Evolutionary conservation across 2,797 vertebrate species (phyloP), one percentile per base, ranked within the genome.

Genomic region (Phoebastria nigripes): DNA sequence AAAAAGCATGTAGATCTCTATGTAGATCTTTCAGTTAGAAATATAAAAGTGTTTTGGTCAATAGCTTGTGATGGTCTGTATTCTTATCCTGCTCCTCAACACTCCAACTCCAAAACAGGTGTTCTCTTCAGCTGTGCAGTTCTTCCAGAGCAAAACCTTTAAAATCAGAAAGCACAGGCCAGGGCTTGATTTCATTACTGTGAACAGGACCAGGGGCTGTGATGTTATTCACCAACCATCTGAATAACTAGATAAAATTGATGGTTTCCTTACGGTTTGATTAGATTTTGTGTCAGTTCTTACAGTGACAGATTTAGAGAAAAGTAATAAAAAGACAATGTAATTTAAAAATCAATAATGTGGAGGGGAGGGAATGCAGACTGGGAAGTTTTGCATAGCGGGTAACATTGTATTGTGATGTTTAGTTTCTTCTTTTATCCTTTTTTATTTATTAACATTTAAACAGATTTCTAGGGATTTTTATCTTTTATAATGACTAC

Each of bases 311-410:
- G 93, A 97, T 97, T 94, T 82, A 87, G 82, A 87, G 91, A 93
- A 96, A 97, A 96, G 71, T 94, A 96, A 96, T 95, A 96, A 97
- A 97, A 96, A 94, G 92, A 94, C 94, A 96, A 95, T 94, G 91
- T 93, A 96, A 97, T 97, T 97, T 96, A 95, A 97, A 97, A 97
- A 97, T 97, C 97, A 97, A 96, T 97, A 97, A 76, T 71, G 21
- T 66, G 33, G 28, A 83, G 31, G 42, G 74, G 31, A 87, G 89
- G 20, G 9, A 92, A 83, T 51, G 71, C 67, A 95, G 79, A 80
- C 52, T 10, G 9, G 65, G 52, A 88, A 74, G 84, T 96, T 96
- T 94, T 95, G 81, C 92, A 90, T 91, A 81, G 73, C 2, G 26
- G 51, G 31, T 82, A 92, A 74, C 33, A 59, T 72, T 82, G 83